A percentile compares a stretch with the other conserved stretches of the same genome.
Conservation (phyloP, 1,140 invertebrate genomes). For the Drosophila obscura region DNA sequence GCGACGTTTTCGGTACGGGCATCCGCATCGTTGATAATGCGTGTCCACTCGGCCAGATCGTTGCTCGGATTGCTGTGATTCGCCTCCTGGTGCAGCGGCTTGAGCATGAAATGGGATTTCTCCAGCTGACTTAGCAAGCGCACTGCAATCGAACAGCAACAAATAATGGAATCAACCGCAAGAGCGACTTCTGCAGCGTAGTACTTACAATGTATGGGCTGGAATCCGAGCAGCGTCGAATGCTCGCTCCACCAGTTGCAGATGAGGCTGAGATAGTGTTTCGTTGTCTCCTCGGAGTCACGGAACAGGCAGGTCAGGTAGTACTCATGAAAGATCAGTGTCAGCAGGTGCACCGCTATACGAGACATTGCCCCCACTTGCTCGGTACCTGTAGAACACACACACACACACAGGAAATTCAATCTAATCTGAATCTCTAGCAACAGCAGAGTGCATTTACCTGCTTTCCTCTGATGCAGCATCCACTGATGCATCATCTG, state of each 20-base stretch:
- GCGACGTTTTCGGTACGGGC: neutral
- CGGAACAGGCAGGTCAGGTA: constrained; percentile 68
- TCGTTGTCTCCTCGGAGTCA: constrained; percentile 75
- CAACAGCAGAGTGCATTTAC: constrained; percentile 16
- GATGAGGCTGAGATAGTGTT: constrained; percentile 69
- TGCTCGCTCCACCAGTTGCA: constrained; percentile 73
- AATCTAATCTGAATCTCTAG: neutral
- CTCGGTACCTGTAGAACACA: constrained; percentile 37
- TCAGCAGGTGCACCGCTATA: constrained; percentile 65
- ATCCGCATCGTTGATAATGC: constrained; percentile 48
- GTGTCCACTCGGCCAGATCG: constrained; percentile 66
- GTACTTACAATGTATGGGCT: constrained; percentile 58
- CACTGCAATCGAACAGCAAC: constrained; percentile 34
- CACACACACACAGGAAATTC: neutral
- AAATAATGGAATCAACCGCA: neutral
- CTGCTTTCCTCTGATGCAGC: constrained; percentile 39
- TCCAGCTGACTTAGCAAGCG: constrained; percentile 61
- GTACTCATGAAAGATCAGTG: constrained; percentile 71
- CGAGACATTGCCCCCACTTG: constrained; percentile 65
- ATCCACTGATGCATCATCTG: constrained; percentile 76
- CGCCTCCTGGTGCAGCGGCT: constrained; percentile 57
- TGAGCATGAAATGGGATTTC: constrained; percentile 71
- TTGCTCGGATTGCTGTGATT: constrained; percentile 52
- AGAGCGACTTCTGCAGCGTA: neutral
- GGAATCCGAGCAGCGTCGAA: constrained; percentile 47